phyloP scores from a whole-genome alignment of 1,140 invertebrate species.

The Antheraea pernyi region DNA sequence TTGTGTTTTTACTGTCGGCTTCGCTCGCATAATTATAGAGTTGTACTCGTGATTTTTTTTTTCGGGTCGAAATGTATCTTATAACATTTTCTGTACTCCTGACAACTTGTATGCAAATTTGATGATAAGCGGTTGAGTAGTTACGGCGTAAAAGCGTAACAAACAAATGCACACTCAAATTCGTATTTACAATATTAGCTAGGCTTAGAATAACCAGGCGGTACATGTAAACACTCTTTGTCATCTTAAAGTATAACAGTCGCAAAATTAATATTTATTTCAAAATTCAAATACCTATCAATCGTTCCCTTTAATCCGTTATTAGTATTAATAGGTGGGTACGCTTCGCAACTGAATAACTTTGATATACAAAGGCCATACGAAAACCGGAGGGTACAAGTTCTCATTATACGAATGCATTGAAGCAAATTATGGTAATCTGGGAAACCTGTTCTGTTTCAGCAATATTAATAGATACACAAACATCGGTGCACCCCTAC shows the following conservation, averaged over 20 bases:
- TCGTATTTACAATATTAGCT: too few relatives aligned
- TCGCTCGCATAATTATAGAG: too few relatives aligned
- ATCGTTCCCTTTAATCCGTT: slow-evolving; percentile 9
- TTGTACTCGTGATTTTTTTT: too few relatives aligned
- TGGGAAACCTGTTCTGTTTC: slow-evolving; percentile 75
- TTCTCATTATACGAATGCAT: slow-evolving; percentile 78
- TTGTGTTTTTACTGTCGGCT: too few relatives aligned
- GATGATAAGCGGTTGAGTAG: too few relatives aligned
- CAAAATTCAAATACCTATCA: neutral
- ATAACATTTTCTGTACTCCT: too few relatives aligned
- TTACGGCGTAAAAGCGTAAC: too few relatives aligned
- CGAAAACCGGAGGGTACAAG: slow-evolving; percentile 54
- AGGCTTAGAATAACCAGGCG: too few relatives aligned
- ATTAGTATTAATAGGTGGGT: slow-evolving; percentile 14
- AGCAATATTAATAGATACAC: slow-evolving; percentile 71
- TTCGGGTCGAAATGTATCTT: too few relatives aligned
- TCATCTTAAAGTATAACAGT: neutral
- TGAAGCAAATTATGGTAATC: slow-evolving; percentile 79
- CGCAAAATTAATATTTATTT: neutral
- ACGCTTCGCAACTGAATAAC: slow-evolving; percentile 53
- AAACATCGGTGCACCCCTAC: slow-evolving; percentile 40
- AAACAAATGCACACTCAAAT: too few relatives aligned
- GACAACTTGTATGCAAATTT: too few relatives aligned
- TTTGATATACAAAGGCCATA: slow-evolving; percentile 45
- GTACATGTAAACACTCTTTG: too few relatives aligned